Conservation (phyloP, 2,888 invertebrate species). For the Arenicola marina region DNA sequence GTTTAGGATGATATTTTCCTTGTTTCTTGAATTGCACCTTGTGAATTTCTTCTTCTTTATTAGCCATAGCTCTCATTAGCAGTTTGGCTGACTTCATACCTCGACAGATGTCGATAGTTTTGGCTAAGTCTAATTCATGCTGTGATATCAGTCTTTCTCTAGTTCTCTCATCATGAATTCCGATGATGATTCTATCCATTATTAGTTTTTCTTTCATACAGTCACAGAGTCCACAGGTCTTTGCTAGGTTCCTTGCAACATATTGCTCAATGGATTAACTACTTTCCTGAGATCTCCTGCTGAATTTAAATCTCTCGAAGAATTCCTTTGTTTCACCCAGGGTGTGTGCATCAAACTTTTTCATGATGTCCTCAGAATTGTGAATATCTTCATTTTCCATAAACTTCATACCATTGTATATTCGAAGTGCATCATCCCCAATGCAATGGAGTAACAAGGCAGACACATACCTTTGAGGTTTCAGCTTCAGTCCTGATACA, state of each 20-base stretch:
- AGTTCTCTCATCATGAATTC: background rate
- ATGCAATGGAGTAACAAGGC: conserved; percentile 1
- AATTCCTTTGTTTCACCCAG: background rate
- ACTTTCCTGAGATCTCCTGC: background rate
- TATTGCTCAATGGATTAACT: conserved; percentile 1
- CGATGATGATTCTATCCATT: background rate
- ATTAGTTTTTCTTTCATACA: conserved; percentile 1
- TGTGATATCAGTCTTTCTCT: background rate
- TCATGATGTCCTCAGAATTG: background rate
- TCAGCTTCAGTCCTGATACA: background rate
- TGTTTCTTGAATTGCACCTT: background rate
- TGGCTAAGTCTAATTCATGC: background rate
- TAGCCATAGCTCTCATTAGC: background rate
- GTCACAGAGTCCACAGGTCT: background rate
- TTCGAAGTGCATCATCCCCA: conserved; percentile 1
- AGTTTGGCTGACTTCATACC: background rate
- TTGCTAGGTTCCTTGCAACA: background rate
- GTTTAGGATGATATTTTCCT: background rate
- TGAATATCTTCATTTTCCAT: background rate
- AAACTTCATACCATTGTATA: conserved; percentile 3
- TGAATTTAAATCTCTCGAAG: background rate
- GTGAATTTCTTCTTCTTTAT: background rate
- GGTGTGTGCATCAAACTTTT: conserved; percentile 6
- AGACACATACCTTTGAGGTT: background rate
- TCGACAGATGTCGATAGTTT: background rate